A percentile compares a stretch with the other conserved stretches of the same genome.
These are phyloP conservation scores for Chloromyia formosa DNA, from an alignment of 2,888 invertebrate genomes.

Conservation along the genomic window DNA sequence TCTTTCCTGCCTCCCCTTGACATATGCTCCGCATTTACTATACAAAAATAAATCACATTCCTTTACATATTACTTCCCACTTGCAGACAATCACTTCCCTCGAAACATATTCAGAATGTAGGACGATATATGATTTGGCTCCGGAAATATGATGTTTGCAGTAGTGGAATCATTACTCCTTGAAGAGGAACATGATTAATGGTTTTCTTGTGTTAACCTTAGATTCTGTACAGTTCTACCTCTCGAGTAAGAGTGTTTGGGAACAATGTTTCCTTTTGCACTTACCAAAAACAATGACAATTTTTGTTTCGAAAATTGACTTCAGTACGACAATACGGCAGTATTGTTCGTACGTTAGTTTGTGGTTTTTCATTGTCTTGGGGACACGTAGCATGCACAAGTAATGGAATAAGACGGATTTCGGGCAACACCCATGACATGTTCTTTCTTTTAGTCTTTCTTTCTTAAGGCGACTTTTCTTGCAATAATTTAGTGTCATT, in stretches of 20 bases:
- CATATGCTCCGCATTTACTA: too few species aligned
- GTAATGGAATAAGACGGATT: background rate
- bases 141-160: constrained; percentile 25
- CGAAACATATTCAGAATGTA: background rate
- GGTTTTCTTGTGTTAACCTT: constrained; percentile 10
- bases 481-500: too few species aligned
- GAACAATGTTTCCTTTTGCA: constrained; percentile 14
- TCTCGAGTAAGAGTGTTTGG: too few species aligned
- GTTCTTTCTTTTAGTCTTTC: too few species aligned
- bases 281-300: constrained; percentile 14
- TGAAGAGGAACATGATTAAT: constrained; percentile 8
- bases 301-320: constrained; percentile 11
- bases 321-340: too few species aligned
- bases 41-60: constrained; percentile 5
- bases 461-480: too few species aligned
- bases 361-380: too few species aligned
- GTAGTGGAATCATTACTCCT: constrained; percentile 11
- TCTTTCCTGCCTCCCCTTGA: too few species aligned
- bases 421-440: background rate
- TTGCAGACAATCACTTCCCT: constrained; percentile 7
- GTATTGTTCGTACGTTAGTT: background rate
- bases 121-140: constrained; percentile 1
- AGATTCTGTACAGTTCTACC: background rate
- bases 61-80: background rate
- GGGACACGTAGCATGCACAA: background rate